phyloP scores from a whole-genome alignment of 1,140 invertebrate species.

The Drosophila pseudoananassae region DNA sequence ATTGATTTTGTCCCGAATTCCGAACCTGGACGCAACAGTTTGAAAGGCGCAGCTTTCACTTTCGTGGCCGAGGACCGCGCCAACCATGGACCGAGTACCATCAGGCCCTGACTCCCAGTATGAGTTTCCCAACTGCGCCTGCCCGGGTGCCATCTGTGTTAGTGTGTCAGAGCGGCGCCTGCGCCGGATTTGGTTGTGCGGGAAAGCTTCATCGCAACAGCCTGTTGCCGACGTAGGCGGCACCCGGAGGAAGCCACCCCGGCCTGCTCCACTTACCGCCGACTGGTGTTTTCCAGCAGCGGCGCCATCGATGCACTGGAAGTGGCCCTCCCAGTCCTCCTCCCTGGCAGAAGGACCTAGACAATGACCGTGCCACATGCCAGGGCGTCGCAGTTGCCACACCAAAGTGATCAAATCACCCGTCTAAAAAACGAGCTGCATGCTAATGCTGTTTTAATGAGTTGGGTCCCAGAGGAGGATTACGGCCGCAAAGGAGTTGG shows the following conservation, averaged over 20 bases:
- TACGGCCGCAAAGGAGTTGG: conserved; percentile 36
- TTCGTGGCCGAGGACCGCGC: conserved; percentile 54
- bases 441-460: conserved; percentile 74
- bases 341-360: conserved; percentile 33
- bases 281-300: conserved; percentile 41
- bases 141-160: conserved; percentile 62
- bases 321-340: conserved; percentile 17
- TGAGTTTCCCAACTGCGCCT: conserved; percentile 45
- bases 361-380: conserved; percentile 61
- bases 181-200: conserved; percentile 34
- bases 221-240: conserved; percentile 63
- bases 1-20: conserved; percentile 65
- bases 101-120: no score
- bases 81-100: neutral
- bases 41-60: conserved; percentile 80
- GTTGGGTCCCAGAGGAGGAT: conserved; percentile 37
- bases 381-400: conserved; percentile 47
- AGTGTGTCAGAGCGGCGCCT: conserved; percentile 70
- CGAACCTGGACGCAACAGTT: conserved; percentile 68
- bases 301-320: conserved; percentile 57
- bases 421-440: conserved; percentile 58
- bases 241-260: conserved; percentile 11
- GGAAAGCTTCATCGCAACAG: conserved; percentile 44
- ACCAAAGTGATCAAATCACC: conserved; percentile 65
- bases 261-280: neutral